These are phyloP conservation scores for Mareca strepera DNA, from an alignment of 2,797 vertebrate species.

Conservation along the genomic window DNA sequence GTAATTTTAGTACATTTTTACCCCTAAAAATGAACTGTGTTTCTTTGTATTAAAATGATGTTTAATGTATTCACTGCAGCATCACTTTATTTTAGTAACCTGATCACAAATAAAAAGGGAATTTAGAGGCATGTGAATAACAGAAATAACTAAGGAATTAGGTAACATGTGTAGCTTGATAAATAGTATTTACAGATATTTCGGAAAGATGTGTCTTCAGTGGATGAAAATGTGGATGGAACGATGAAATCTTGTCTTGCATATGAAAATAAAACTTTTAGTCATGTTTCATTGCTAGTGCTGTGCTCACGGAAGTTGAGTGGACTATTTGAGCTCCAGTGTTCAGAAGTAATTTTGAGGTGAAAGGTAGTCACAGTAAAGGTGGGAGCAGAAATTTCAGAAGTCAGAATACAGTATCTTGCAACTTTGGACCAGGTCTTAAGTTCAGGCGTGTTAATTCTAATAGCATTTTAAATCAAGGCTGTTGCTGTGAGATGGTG, in stretches of 20 bases:
- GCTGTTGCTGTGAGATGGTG: background rate
- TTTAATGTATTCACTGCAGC: fast-evolving
- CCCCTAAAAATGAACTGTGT: background rate
- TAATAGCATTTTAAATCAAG: background rate
- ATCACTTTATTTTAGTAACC: background rate
- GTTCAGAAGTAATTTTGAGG: background rate
- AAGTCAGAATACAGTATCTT: background rate
- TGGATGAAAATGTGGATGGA: background rate
- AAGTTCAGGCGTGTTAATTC: background rate
- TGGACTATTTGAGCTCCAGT: background rate
- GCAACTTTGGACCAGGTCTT: background rate
- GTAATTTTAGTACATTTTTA: background rate
- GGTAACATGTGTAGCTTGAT: background rate
- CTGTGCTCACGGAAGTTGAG: background rate
- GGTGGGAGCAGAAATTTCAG: background rate
- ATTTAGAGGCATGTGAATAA: background rate
- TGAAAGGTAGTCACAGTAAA: background rate
- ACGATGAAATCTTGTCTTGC: background rate
- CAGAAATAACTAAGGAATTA: background rate
- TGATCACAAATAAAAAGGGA: background rate
- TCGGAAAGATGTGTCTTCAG: background rate
- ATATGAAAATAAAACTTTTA: background rate
- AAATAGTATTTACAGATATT: background rate
- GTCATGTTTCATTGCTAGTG: background rate
- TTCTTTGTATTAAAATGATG: background rate